Evolutionary conservation across 2,888 invertebrate species (phyloP), one percentile per base, ranked within the genome.

Genomic region (Pedicia rivosa): DNA sequence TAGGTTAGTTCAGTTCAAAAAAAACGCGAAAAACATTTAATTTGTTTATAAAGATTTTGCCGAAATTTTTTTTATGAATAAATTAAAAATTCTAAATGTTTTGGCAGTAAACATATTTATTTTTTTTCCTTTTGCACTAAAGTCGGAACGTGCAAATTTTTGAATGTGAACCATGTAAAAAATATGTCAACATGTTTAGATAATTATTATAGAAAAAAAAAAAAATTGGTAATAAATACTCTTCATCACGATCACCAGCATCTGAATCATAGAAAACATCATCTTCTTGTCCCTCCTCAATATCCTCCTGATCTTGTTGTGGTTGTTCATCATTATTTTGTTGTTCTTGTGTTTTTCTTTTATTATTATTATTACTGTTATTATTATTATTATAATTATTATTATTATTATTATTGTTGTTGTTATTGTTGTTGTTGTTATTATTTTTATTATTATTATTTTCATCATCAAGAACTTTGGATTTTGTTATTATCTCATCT

Each of bases 191-290:
- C 53, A 55, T 55, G 56, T 55, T 55, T 51, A 44, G 48, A 45
- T 46, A 50, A 25, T 16, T 32, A 25, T 17, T 29, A 22, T 10
- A 9, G 15, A 22, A 35, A 19, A 31, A 25, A 37, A n/a, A 27
- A 36, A 22, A 2, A 20, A 14, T 28, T 28, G 13, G 7, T 4
- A 15, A 35, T 54, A 72, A 74, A 45, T 72, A 72, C 48, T 77
- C 77, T 47, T 74, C 72, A 26, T 70, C 65, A 48, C 69, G 71
- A 49, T 74, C 75, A 48, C 74, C 73, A 35, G 73, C 72, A 50
- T 75, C 76, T 50, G 77, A 77, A 53, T 78, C 78, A 51, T 78
- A 78, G 56, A 78, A 78, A 38, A 78, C 73, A 48, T 77, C 74
- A 49, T 73, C 74, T 46, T 75, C 74, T 45, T 71, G 69, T 39